Base-by-base conservation (phyloP, 2,888 invertebrate species). In the Tenthredo mesomela region DNA sequence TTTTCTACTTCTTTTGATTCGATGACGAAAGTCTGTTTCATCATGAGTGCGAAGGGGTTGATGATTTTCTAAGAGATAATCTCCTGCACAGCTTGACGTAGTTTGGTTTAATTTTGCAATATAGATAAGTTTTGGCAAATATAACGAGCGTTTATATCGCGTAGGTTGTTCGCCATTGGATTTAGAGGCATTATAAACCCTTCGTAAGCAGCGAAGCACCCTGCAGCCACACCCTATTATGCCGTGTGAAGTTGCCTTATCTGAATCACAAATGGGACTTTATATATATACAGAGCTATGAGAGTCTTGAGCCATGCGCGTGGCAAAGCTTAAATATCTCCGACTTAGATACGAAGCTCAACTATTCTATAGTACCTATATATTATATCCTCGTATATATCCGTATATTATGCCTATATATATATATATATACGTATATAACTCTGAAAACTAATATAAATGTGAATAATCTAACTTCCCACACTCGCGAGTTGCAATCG, bases 181-280 rank as follows among this genome's bases (percentile, higher is more conserved):
- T 80, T 80, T 80, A 80, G 58, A 40, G 80, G 80, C 61, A 61
- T 80, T 80, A 80, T 80, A 80, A 80, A 80, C 80, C 80, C 80
- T 80, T 80, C 80, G 80, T 58, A 80, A 61, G 80, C 80, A 80
- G 77, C 10, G 50, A 54, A 77, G 29, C 43, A 73, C 29, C 77
- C 50, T 54, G 77, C 75, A 77, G 78, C 78, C 54, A 78, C n/a
- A 54, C 78, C 58, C 58, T 80, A 80, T 61, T 80, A 80, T 80
- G 61, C 80, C 80, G 58, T 58, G 61, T 80, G 80, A 80, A 80
- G 80, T 82, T 82, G 82, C 82, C 82, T 82, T 82, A 82, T 82
- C 82, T 82, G 82, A 82, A 82, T 82, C 82, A 67, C 82, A 82
- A 82, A 82, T 82, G 65, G 10, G 29, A 47, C 43, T 82, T 61